Evolutionary conservation across 1,140 invertebrate species (phyloP).

Genomic region (Sarcophaga bullata): DNA sequence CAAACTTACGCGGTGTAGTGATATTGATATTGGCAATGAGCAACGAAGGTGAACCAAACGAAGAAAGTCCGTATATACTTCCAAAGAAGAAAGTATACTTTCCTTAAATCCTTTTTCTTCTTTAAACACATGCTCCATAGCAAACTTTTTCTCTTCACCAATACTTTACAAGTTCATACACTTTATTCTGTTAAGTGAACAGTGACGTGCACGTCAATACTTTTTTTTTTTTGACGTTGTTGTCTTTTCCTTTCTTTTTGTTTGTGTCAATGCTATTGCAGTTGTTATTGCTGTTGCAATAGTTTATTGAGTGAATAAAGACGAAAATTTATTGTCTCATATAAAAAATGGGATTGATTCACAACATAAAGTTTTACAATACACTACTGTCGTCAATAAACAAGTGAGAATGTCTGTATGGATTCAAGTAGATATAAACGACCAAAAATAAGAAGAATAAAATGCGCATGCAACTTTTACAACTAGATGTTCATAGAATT

Average conservation of each 20-base stretch:
- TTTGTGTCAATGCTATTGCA: background rate
- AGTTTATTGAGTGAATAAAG: constrained; percentile 24
- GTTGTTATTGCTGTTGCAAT: constrained; percentile 9
- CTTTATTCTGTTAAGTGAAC: background rate
- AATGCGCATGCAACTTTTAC: background rate
- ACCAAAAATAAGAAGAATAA: background rate
- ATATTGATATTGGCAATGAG: no score
- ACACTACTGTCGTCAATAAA: background rate
- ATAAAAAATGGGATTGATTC: constrained; percentile 45
- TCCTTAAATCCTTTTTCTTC: no score
- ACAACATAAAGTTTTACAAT: constrained; percentile 13
- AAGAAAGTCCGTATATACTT: no score
- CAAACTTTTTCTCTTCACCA: background rate
- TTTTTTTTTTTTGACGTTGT: no score
- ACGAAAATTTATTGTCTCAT: constrained; percentile 51
- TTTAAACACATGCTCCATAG: no score
- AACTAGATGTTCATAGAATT: background rate
- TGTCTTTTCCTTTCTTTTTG: no score
- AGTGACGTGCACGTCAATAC: background rate
- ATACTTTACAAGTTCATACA: background rate
- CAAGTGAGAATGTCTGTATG: background rate
- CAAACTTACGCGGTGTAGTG: no score
- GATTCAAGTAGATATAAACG: background rate
- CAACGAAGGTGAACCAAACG: no score
- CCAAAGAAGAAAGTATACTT: no score